Percentiles rank a stretch among this genome's conserved stretches.
phyloP scores from a whole-genome alignment of 1,140 invertebrate species.

The Grapholita molesta region DNA sequence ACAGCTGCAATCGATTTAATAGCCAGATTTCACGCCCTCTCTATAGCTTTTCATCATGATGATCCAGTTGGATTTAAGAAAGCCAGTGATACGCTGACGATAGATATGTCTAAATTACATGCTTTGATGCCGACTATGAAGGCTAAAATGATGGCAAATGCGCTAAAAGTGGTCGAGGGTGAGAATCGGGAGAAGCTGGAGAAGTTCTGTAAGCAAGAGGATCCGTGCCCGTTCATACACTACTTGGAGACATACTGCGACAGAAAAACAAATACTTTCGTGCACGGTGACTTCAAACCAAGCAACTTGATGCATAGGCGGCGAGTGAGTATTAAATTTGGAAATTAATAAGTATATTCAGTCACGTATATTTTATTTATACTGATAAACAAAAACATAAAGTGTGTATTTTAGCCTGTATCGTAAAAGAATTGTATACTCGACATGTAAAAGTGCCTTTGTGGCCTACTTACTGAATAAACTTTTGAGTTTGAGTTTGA shows the following conservation, averaged over 20 bases:
- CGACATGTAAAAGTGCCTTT: no score
- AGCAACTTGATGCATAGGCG: slow-evolving; percentile 33
- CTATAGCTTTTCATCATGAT: slow-evolving; percentile 25
- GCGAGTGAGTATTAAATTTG: slow-evolving; percentile 18
- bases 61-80: slow-evolving; percentile 25
- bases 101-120: neutral
- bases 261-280: slow-evolving; percentile 28
- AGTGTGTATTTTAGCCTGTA: no score
- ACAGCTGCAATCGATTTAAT: slow-evolving; percentile 22
- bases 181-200: slow-evolving; percentile 33
- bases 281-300: slow-evolving; percentile 30
- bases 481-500: no score
- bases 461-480: no score
- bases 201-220: slow-evolving; percentile 16
- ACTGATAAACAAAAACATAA: no score
- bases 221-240: neutral
- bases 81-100: neutral
- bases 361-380: no score
- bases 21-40: slow-evolving; percentile 35
- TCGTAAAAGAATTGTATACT: no score
- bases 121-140: neutral
- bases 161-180: neutral
- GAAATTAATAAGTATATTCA: no score
- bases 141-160: neutral
- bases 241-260: slow-evolving; percentile 27